Base-by-base conservation (phyloP, 2,888 invertebrate genomes). In the Thereva unica region DNA sequence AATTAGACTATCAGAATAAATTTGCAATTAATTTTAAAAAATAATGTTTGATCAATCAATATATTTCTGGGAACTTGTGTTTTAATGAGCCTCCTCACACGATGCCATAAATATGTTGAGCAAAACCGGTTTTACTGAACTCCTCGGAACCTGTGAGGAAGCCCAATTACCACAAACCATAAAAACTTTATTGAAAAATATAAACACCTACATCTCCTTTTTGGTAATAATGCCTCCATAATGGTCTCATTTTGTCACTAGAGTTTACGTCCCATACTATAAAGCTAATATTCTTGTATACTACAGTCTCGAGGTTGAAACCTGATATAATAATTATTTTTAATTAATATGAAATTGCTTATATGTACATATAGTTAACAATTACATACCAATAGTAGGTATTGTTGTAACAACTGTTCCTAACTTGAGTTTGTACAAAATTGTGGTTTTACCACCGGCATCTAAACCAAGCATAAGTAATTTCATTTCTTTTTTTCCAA, bases 401-500 rank as follows among this genome's bases (percentile, higher is more conserved):
- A 98, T 98, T 81, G 98, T 98, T 82, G 97, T 97, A 82, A 98
- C 97, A 87, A 97, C 97, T 92, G 98, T 97, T 83, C 97, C 97
- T 88, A 98, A 89, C 89, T 98, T 98, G 83, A 98, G 90, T 91
- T 98, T 98, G 89, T 97, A 97, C 85, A 98, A 88, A 85, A 98
- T 98, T 85, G 97, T 98, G 81, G 98, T 98, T 91, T 98, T 98
- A 88, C 98, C 98, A 85, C 97, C 98, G 80, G 97, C 97, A 88
- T 98, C 97, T 82, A 97, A 88, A 82, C 96, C 96, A 76, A 97
- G 96, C 97, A 98, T 98, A 85, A 98, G 87, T 89, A 98, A 97
- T 87, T 99, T 92, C 97, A 99, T 98, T 87, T 99, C 97, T 83
- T 97, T 98, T 86, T 98, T 99, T 86, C 99, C 98, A 85, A 99